phyloP scores from a whole-genome alignment of 37 sponge, comb jelly and placozoan species.

The Oopsacas minuta region DNA sequence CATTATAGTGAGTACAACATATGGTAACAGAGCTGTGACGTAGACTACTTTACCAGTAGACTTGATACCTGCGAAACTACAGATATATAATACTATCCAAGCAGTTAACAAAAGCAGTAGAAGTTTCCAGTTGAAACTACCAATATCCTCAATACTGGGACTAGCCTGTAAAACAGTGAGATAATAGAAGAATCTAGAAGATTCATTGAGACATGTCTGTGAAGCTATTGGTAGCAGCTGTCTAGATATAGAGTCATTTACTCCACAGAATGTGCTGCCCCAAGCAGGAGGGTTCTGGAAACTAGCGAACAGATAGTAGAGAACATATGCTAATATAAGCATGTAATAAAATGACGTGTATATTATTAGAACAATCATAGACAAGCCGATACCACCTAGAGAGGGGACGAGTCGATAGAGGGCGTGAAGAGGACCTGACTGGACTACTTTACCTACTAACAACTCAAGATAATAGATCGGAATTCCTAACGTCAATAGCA shows the following conservation, averaged over 20 bases:
- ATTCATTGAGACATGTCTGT: background rate
- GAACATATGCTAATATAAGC: constrained; percentile 74
- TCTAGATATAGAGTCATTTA: background rate
- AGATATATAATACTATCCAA: constrained; percentile 74
- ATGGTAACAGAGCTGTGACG: constrained; percentile 80
- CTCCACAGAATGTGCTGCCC: constrained; percentile 22
- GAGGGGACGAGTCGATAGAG: constrained; percentile 58
- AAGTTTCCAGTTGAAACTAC: constrained; percentile 77
- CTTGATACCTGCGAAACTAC: constrained; percentile 75
- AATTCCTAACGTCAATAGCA: constrained; percentile 73
- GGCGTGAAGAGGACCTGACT: constrained; percentile 42
- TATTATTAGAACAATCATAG: constrained; percentile 35
- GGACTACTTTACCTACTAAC: constrained; percentile 46
- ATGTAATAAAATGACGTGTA: constrained; percentile 73
- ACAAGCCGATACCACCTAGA: constrained; percentile 70
- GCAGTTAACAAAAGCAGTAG: constrained; percentile 42
- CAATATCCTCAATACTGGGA: constrained; percentile 32
- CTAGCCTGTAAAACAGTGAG: constrained; percentile 43
- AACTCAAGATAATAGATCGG: constrained; percentile 84
- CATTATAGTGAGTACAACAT: constrained; percentile 60
- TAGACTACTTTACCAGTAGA: constrained; percentile 76
- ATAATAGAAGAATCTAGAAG: constrained; percentile 72
- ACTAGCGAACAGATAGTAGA: constrained; percentile 73
- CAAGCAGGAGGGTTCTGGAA: constrained; percentile 74
- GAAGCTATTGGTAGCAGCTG: background rate